Evolutionary conservation across 2,888 invertebrate species (phyloP), one percentile per base, ranked within the genome.

Genomic region (Meteorus cinctellus): DNA sequence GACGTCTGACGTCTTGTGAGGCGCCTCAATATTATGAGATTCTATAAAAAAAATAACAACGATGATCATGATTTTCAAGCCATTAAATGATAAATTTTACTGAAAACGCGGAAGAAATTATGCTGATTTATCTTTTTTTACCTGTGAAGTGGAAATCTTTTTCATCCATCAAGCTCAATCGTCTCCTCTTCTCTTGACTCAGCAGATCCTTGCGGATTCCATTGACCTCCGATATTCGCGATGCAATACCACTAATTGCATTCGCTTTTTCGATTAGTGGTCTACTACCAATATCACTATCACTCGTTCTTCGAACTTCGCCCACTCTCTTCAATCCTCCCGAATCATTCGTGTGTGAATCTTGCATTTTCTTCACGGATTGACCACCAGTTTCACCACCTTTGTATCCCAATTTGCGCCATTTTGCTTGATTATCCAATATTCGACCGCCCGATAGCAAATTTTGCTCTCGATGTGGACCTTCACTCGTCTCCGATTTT

Each of bases 111-210:
- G 70, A 69, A 24, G 31, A 29, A 41, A 45, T 41, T 27, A 74
- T 51, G 19, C 63, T 34, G 29, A 51, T 72, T 36, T 12, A 12
- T 12, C 1, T 14, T 63, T 75, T 34, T 41, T 80, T 78, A 89
- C 89, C 89, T 86, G 85, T 83, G 84, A 86, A 83, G 82, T 86
- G 87, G 76, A 89, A 84, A 84, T 90, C 89, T 78, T 89, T 89
- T 72, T 89, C 89, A 41, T 89, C 90, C 79, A 88, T 84, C 78
- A 89, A 83, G 78, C 89, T 89, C 82, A 92, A 90, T 83, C 94
- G 92, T 86, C 94, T 90, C 87, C 93, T 92, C 90, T 94, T 94
- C 82, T 94, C 94, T 29, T 92, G 92, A 77, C 90, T 89, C 72
- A 92, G 89, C 77, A 93, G 91, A 78, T 89, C 89, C 76, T 88